Conservation (phyloP, 1,140 invertebrate species). For the Cydia fagiglandana region DNA sequence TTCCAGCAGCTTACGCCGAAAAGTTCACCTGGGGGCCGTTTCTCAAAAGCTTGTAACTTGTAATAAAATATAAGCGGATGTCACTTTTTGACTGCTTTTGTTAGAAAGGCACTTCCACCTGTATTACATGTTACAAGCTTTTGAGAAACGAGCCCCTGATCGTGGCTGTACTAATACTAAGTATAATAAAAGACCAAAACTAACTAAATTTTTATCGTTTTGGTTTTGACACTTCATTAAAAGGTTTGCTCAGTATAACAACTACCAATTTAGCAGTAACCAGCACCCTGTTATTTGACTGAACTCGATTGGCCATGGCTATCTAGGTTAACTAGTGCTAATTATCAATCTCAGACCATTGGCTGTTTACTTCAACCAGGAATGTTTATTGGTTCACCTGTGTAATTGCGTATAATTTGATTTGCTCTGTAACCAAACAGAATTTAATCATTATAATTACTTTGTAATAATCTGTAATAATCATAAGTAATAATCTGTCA, state of each 20-base stretch:
- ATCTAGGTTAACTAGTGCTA: neutral
- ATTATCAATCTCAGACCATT: slow-evolving; percentile 7
- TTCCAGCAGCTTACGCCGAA: too few relatives aligned
- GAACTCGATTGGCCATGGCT: neutral
- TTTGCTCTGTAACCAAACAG: neutral
- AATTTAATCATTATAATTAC: slow-evolving; percentile 2
- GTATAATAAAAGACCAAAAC: too few relatives aligned
- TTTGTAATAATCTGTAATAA: neutral
- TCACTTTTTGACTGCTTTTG: too few relatives aligned
- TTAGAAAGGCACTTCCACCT: too few relatives aligned
- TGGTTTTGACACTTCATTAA: neutral
- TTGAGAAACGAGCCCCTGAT: too few relatives aligned
- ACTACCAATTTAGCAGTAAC: neutral
- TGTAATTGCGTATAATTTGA: slow-evolving; percentile 7
- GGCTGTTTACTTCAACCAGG: neutral
- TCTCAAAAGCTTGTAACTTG: too few relatives aligned
- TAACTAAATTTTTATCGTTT: too few relatives aligned
- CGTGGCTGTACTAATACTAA: too few relatives aligned
- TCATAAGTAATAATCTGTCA: neutral
- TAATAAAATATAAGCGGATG: too few relatives aligned
- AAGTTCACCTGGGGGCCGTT: too few relatives aligned
- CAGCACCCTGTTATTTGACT: neutral
- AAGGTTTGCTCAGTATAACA: neutral
- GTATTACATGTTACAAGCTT: too few relatives aligned
- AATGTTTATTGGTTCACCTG: slow-evolving; percentile 20